A percentile compares a stretch with the other conserved stretches of the same genome.
Evolutionary conservation across 2,888 invertebrate species (phyloP).

Genomic region (Hoplodrina blanda): DNA sequence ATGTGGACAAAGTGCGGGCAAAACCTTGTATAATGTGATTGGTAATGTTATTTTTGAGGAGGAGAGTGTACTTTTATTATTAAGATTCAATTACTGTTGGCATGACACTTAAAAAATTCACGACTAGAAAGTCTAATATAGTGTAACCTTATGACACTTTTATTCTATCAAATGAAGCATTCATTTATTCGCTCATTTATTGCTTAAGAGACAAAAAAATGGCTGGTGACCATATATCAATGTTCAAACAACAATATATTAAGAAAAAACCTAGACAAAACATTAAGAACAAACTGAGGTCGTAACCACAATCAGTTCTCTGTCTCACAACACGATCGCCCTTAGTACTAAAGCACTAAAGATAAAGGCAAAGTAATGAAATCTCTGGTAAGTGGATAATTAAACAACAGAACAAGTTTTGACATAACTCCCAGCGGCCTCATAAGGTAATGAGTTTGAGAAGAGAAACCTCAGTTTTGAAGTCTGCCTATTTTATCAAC

Average conservation of each 20-base stretch:
- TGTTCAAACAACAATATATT: neutral
- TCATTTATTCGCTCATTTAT: too few relatives aligned
- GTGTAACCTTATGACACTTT: too few relatives aligned
- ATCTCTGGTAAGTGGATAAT: constrained; percentile 62
- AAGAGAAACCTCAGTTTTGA: constrained; percentile 50
- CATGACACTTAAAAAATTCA: too few relatives aligned
- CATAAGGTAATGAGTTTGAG: constrained; percentile 64
- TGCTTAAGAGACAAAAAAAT: too few relatives aligned
- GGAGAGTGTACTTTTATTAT: too few relatives aligned
- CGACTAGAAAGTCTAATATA: too few relatives aligned
- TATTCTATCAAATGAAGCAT: too few relatives aligned
- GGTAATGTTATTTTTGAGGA: too few relatives aligned
- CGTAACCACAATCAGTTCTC: constrained; percentile 46
- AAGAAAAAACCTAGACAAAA: constrained; percentile 14
- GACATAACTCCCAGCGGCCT: constrained; percentile 64
- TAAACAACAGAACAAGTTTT: constrained; percentile 62
- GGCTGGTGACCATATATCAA: too few relatives aligned
- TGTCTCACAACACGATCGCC: constrained; percentile 37
- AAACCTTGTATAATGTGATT: too few relatives aligned
- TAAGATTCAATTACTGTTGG: too few relatives aligned
- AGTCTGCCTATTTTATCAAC: constrained; percentile 49
- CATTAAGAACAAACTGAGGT: constrained; percentile 19
- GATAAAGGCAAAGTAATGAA: constrained; percentile 60
- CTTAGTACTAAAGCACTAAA: constrained; percentile 34
- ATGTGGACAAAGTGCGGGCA: too few relatives aligned